Base-by-base conservation (phyloP, 2,888 invertebrate genomes). In the Drosophila limbata region DNA sequence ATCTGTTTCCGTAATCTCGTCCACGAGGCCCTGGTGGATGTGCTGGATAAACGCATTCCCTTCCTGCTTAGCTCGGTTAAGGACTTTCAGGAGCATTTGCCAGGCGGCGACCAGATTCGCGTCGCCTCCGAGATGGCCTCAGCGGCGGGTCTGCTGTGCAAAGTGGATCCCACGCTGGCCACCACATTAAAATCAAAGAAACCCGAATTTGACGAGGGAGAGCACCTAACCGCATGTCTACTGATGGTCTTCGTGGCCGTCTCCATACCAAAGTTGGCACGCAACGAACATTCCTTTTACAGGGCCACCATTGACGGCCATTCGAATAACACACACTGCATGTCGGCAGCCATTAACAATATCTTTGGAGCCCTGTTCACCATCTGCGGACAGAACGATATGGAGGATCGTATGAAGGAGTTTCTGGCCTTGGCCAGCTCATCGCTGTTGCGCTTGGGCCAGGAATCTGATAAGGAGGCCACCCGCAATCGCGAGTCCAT, bases 171-270 rank as follows among this genome's bases (percentile, higher is more conserved):
- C 0, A 97, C 98, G 0, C 93, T 99, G 55, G 97, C 98, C 6
- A 95, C 96, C 39, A 98, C 98, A 0, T 93, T 99, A 9, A 95
- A 97, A 81, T 95, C 96, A 69, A 98, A 99, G 90, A 98, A 98
- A 92, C 94, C 95, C 28, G 98, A 98, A 88, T 93, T 95, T 4
- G 97, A 97, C 79, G 97, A 98, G 79, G 98, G 98, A 81, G 98
- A 99, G 88, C 98, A 99, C 93, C 94, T 97, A 33, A 94, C 98
- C 39, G 97, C 98, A 1, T 99, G 99, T 91, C 93, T 99, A 40
- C 93, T 99, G 67, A 98, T 99, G 98, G 99, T 99, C 5, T 99
- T 99, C 92, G 97, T 99, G 0, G 99, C 99, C 0, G 98, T 99
- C 15, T 98, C 99, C 0, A 96, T 99, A 81, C 99, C 99, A 1